phyloP scores from a whole-genome alignment of 1,140 invertebrate genomes.

The Nasonia longicornis region DNA sequence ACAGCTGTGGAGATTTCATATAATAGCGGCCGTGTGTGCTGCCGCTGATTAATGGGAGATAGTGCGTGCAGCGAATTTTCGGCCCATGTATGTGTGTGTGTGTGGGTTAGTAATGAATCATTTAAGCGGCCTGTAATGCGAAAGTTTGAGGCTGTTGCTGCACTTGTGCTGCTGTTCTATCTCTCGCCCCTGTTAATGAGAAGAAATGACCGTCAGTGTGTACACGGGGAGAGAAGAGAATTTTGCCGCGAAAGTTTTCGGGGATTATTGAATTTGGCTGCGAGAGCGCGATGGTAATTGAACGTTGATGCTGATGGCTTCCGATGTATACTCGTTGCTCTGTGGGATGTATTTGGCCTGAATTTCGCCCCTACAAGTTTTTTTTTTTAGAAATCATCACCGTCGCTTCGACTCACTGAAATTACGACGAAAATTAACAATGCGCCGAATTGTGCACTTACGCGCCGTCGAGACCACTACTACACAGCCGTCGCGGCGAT shows the following conservation, averaged over 20 bases:
- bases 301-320: no score
- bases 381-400: no score
- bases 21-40: background rate
- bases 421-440: background rate
- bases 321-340: no score
- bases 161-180: background rate
- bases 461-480: background rate
- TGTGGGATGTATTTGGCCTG: no score
- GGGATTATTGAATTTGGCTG: no score
- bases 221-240: background rate
- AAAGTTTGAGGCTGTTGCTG: background rate
- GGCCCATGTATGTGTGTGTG: no score
- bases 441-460: background rate
- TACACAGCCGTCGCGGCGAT: background rate
- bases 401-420: no score
- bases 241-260: background rate
- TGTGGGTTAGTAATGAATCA: background rate
- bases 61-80: background rate
- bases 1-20: background rate
- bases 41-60: background rate
- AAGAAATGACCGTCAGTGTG: background rate
- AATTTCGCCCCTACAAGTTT: no score
- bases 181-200: background rate
- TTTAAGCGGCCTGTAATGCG: background rate
- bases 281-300: background rate